phyloP scores from a whole-genome alignment of 2,797 vertebrate genomes.

The Amblyraja radiata region DNA sequence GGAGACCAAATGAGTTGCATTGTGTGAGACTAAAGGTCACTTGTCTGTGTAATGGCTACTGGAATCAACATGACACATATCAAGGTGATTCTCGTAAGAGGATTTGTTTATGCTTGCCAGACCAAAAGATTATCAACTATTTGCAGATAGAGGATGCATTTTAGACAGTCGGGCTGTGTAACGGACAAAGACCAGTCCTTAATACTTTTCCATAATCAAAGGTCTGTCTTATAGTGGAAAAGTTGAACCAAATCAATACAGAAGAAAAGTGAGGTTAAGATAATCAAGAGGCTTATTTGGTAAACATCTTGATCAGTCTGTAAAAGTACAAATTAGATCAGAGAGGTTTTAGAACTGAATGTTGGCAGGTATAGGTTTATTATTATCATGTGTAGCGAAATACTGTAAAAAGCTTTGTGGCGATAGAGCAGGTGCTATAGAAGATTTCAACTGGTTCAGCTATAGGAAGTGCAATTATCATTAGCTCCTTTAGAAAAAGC shows the following conservation, averaged over 20 bases:
- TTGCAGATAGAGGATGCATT: not conserved
- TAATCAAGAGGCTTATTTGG: not conserved
- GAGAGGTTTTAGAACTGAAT: not conserved
- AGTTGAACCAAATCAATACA: not conserved
- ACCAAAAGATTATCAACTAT: constrained; percentile 26
- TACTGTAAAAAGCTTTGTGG: too few relatives aligned
- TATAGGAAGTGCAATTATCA: not conserved
- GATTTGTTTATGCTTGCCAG: constrained; percentile 1
- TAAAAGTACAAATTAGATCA: not conserved
- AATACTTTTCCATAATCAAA: not conserved
- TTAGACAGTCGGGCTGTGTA: not conserved
- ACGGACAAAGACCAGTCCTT: not conserved
- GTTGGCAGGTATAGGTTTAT: not conserved
- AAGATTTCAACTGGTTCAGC: not conserved
- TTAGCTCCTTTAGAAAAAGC: not conserved
- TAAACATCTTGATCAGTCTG: not conserved
- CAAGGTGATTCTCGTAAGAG: constrained; percentile 32
- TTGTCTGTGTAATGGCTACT: not conserved
- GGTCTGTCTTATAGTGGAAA: not conserved
- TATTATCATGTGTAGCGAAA: too few relatives aligned
- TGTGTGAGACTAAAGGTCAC: constrained; percentile 11
- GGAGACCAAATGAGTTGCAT: constrained; percentile 20
- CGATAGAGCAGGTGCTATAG: not conserved
- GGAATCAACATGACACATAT: constrained; percentile 35
- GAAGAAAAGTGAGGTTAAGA: not conserved